Evolutionary conservation across 1,140 invertebrate genomes (phyloP).

Genomic region (Globodera rostochiensis): DNA sequence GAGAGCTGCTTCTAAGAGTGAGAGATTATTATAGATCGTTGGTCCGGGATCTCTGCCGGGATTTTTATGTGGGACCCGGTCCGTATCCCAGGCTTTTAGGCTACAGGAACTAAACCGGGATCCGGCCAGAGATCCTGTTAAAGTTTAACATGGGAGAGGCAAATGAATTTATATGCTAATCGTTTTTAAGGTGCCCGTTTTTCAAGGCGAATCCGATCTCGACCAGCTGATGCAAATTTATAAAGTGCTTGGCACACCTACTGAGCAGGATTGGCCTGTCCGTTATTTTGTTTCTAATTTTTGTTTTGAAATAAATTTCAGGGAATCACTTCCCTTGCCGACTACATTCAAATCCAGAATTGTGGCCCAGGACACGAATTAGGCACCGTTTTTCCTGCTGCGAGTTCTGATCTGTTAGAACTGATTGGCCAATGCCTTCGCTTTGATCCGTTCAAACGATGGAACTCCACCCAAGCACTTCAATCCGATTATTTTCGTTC

Average conservation of each 20-base stretch:
- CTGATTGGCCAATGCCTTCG: slow-evolving; percentile 79
- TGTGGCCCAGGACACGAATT: slow-evolving; percentile 75
- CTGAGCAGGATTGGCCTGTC: slow-evolving; percentile 86
- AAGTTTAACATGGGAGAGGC: no score
- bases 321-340: slow-evolving; percentile 81
- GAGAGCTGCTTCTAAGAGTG: slow-evolving; percentile 83
- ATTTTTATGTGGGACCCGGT: no score
- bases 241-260: slow-evolving; percentile 85
- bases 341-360: slow-evolving; percentile 89
- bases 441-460: slow-evolving; percentile 82
- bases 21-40: neutral
- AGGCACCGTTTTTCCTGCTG: slow-evolving; percentile 88
- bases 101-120: no score
- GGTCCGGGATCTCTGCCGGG: no score
- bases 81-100: no score
- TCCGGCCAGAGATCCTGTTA: no score
- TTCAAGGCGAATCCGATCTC: slow-evolving; percentile 93
- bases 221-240: slow-evolving; percentile 95
- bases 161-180: slow-evolving; percentile 3
- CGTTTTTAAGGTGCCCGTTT: slow-evolving; percentile 76
- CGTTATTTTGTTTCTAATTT: slow-evolving; percentile 27
- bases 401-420: slow-evolving; percentile 85
- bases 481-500: slow-evolving; percentile 53
- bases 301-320: slow-evolving; percentile 62
- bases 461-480: slow-evolving; percentile 68